Evolutionary conservation across 2,797 vertebrate genomes (phyloP), one percentile per base, ranked within the genome.

Genomic region (Pogonophryne albipinna): DNA sequence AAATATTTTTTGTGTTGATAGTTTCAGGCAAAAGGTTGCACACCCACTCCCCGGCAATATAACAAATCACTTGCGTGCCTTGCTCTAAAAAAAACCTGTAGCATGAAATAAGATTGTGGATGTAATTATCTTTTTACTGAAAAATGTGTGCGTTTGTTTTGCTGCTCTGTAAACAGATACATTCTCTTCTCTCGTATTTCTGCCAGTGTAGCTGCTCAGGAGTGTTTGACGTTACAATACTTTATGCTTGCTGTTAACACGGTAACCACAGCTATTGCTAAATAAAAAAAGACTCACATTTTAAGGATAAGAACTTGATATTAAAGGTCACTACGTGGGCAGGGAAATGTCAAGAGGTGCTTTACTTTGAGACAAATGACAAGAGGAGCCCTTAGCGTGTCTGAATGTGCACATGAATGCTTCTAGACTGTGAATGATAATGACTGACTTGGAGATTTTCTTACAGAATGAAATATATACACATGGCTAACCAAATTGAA

Each of bases 321-420:
- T 19, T 51, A 51, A 51, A 38, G 34, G 56, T 85, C 65, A 64
- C 71, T 23, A 74, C 57, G 49, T 42, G 50, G 31, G 65, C 67
- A 57, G 51, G 42, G 78, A 88, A 88, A 90, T 80, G 83, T 86
- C 86, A 85, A 74, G 66, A 79, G 60, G 51, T 11, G n/a, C n/a
- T n/a, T n/a, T n/a, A n/a, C n/a, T n/a, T n/a, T n/a, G n/a, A n/a
- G n/a, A n/a, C n/a, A n/a, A n/a, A n/a, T n/a, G n/a, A n/a, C n/a
- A n/a, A n/a, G n/a, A n/a, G n/a, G n/a, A n/a, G 16, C 31, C 42
- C 4, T 62, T 53, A 4, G 52, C 4, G 5, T 20, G 61, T 85
- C 59, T 73, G 51, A 68, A 71, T 56, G 66, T 60, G 67, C 45
- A 45, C 23, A 67, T 34, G 53, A 66, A 55, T 55, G 15, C 49